Evolutionary conservation across 53 echinoderm and acorn worm species (phyloP), one percentile per base, ranked within the genome.

Genomic region (Paelopatides confundens): DNA sequence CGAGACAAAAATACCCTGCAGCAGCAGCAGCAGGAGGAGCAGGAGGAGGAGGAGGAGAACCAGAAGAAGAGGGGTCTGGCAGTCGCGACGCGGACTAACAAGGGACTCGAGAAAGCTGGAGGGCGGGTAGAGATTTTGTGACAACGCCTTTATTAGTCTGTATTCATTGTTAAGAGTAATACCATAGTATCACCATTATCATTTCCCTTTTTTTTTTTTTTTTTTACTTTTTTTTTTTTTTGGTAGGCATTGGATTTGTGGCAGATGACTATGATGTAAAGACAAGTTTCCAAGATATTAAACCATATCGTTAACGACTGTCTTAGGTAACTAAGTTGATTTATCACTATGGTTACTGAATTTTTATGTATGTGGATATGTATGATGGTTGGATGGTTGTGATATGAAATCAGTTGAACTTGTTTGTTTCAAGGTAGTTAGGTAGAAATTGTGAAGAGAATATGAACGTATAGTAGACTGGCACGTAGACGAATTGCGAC

Each of bases 161-260:
- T 79, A 79, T 79, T 79, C 79, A 79, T n/a, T 53, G 79, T 79
- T 48, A 79, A 79, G 79, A 79, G 32, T 79, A 79, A 79, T 51
- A 79, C 49, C 79, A 79, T 79, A 79, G 53, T 79, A 79, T 52
- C 53, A 79, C 31, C 49, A 51, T 31, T 37, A 39, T 76, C 43
- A 43, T 79, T 79, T 52, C 18, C 13, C 15, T 14, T 67, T 67
- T 67, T 15, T 30, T 67, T 67, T 67, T 67, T 15, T 1, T 31
- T 67, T 35, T 67, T 67, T 67, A 31, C 24, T 67, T 32, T 34
- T 34, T 33, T 67, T 67, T 67, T 34, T 29, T 35, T 34, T 34
- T 18, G 6, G 68, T 67, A 67, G 68, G 68, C 68, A 67, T 67
- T n/a, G 68, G 68, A 32, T 67, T 67, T 30, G 68, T 23, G 58